Evolutionary conservation across 2,888 invertebrate species (phyloP).

Genomic region (Ametastegia equiseti): DNA sequence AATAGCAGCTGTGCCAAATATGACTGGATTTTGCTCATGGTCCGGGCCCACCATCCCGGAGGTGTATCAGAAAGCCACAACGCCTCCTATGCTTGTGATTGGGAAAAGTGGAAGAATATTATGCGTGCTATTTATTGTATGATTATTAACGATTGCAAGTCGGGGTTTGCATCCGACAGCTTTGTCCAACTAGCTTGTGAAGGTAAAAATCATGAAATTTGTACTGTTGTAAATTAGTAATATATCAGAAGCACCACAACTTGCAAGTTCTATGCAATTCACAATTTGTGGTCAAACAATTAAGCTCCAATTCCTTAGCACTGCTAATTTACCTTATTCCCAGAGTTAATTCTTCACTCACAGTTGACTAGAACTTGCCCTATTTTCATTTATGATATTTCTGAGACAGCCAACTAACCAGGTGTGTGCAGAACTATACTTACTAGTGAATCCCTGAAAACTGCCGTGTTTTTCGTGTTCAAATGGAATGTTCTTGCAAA

Average conservation of each 20-base stretch:
- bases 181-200: conserved; percentile 66
- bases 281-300: too few relatives aligned
- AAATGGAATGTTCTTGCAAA: too few relatives aligned
- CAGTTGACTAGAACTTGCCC: neutral
- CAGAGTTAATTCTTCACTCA: too few relatives aligned
- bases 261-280: too few relatives aligned
- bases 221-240: neutral
- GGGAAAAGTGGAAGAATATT: conserved; percentile 75
- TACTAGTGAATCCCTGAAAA: too few relatives aligned
- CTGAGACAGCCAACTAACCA: too few relatives aligned
- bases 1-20: conserved; percentile 71
- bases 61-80: conserved; percentile 70
- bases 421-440: too few relatives aligned
- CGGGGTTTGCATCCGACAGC: conserved; percentile 57
- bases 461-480: too few relatives aligned
- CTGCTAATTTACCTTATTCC: too few relatives aligned
- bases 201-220: conserved; percentile 62
- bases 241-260: neutral
- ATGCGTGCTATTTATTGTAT: conserved; percentile 72
- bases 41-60: conserved; percentile 78
- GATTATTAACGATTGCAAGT: conserved; percentile 68
- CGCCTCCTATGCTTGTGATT: conserved; percentile 72
- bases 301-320: too few relatives aligned
- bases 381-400: neutral
- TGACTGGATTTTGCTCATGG: conserved; percentile 77